Percentiles rank a stretch among this genome's conserved stretches.
Conservation (phyloP, 2,113 vertebrate genomes). For the Thymallus thymallus region DNA sequence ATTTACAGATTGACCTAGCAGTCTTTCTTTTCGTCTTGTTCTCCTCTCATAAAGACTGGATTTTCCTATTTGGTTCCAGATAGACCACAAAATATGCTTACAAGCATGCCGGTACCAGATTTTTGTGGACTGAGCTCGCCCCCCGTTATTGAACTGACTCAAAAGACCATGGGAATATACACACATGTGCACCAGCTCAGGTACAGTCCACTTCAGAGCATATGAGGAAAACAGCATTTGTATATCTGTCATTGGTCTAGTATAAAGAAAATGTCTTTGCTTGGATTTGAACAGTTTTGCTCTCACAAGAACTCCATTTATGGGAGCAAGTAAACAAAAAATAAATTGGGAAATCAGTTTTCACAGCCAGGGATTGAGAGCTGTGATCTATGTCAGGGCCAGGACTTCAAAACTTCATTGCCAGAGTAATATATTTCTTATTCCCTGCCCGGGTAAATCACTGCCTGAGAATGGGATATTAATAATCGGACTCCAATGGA, state of each 20-base stretch:
- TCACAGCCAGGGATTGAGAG: conserved; percentile 8
- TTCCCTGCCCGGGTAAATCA: conserved; percentile 50
- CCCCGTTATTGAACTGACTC: too few relatives aligned
- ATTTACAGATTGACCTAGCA: neutral
- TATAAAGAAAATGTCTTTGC: neutral
- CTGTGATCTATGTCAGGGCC: conserved; percentile 38
- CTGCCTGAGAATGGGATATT: conserved; percentile 44
- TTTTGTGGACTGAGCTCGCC: too few relatives aligned
- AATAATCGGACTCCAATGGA: conserved; percentile 38
- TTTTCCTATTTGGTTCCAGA: neutral
- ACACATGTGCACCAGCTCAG: neutral
- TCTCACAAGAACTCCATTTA: neutral
- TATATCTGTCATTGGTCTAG: neutral
- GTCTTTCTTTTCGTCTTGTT: neutral
- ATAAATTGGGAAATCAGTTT: conserved; percentile 22
- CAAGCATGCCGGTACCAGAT: too few relatives aligned
- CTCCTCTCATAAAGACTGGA: neutral
- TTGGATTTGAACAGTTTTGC: neutral
- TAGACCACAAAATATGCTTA: too few relatives aligned
- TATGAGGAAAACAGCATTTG: neutral
- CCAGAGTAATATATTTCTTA: conserved; percentile 44
- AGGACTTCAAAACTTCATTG: conserved; percentile 32
- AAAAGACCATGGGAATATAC: too few relatives aligned
- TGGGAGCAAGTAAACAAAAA: neutral
- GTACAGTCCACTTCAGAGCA: neutral